Percentiles rank a stretch among this genome's conserved stretches.
These are phyloP conservation scores for Eugnorisma glareosa DNA, from an alignment of 2,888 invertebrate genomes.

Conservation along the genomic window DNA sequence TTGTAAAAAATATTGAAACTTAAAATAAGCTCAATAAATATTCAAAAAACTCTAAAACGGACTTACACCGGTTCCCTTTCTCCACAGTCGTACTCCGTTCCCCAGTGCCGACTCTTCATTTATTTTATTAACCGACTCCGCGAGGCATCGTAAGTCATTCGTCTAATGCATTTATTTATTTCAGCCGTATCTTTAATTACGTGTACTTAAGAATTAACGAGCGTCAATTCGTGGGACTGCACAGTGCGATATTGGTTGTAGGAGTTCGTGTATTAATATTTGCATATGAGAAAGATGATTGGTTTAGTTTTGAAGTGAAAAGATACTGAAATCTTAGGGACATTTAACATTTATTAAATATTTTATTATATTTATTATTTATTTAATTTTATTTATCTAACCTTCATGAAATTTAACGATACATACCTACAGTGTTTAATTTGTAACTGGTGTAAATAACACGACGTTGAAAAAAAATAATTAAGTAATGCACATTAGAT, in stretches of 20 bases:
- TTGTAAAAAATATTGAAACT: too few relatives aligned
- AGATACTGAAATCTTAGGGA: too few relatives aligned
- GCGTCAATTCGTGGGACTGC: slow-evolving; percentile 76
- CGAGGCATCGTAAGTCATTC: slow-evolving; percentile 85
- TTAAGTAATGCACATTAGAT: too few relatives aligned
- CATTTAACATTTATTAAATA: too few relatives aligned
- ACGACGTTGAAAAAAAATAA: too few relatives aligned
- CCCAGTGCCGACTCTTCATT: slow-evolving; percentile 82
- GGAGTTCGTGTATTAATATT: slow-evolving; percentile 38
- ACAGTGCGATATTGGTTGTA: slow-evolving; percentile 66
- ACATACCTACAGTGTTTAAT: too few relatives aligned
- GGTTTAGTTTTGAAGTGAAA: background rate
- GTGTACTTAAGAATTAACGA: slow-evolving; percentile 81
- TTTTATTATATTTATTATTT: too few relatives aligned
- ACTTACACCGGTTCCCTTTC: slow-evolving; percentile 62
- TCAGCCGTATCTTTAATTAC: slow-evolving; percentile 84
- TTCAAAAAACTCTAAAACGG: slow-evolving; percentile 19
- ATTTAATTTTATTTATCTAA: too few relatives aligned
- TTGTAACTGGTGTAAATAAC: too few relatives aligned
- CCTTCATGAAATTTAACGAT: too few relatives aligned
- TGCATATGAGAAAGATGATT: slow-evolving; percentile 15
- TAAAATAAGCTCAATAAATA: too few relatives aligned
- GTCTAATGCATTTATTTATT: slow-evolving; percentile 86
- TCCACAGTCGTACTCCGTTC: slow-evolving; percentile 61
- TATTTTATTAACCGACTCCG: slow-evolving; percentile 87